Base-by-base conservation (phyloP, 37 sponge, comb jelly and placozoan species). In the Beroe forskalii region DNA sequence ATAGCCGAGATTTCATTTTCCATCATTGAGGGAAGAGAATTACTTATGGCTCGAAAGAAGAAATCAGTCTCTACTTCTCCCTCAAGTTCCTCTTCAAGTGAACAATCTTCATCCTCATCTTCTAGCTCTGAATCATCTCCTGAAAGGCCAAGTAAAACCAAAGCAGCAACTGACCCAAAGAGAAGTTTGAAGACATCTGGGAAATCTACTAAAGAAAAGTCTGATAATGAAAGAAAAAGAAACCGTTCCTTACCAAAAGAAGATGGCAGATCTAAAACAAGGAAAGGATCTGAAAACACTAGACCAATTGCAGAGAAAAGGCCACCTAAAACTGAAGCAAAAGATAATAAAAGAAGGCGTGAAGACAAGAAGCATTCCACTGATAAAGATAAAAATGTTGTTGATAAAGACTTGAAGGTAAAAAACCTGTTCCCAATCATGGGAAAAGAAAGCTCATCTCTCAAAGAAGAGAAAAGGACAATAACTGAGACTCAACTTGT, bases 391-490 rank as follows among this genome's bases (percentile, higher is more conserved):
- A 12, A 48, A 17, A 48, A 48, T 6, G 6, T 12, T 48, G 12
- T 12, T 48, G 55, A 48, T 17, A 48, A 48, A 35, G 72, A 69
- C 4, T 6, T 6, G 3, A 69, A 35, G 39, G 32, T 32, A 20
- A 69, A 69, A 32, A 69, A 69, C 39, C 39, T 69, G 72, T 69
- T 69, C 17, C 72, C 72, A 32, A 69, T 69, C 17, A 32, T 69
- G 33, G 32, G 38, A 14, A 69, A 69, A 35, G 72, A 32, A 17
- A 36, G 37, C 32, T 33, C 38, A 20, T 33, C 27, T 19, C 14
- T 17, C 4, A 3, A 63, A 63, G 24, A 28, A 24, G 38, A 32
- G 0, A 69, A 69, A 32, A 69, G 32, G 19, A 69, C 28, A 1
- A 69, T 69, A 2, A 69, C 72, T 17, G 72, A 69, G 39, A 69